phyloP scores from a whole-genome alignment of 2,113 vertebrate species.

The Anas platyrhynchos region DNA sequence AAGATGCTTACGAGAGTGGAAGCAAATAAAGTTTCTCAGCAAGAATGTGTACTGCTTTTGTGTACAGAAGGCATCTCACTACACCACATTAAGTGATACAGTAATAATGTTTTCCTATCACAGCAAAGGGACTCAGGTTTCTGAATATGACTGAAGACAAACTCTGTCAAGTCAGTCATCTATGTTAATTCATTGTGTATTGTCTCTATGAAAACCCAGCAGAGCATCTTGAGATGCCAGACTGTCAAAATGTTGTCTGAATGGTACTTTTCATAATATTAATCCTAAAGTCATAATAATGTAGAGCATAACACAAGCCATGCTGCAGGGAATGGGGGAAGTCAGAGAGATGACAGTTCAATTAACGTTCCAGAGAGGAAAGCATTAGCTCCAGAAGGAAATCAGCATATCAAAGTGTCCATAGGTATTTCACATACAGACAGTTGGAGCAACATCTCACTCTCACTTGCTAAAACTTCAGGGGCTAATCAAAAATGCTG shows the following conservation, averaged over 20 bases:
- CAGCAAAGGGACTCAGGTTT: neutral
- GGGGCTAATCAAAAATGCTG: neutral
- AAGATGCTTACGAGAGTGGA: neutral
- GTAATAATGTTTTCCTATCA: neutral
- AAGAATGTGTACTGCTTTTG: neutral
- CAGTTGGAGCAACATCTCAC: neutral
- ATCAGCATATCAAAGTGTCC: neutral
- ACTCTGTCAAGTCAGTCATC: neutral
- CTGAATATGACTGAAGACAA: neutral
- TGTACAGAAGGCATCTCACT: neutral
- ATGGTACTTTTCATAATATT: neutral
- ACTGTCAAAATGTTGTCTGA: neutral
- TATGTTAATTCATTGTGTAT: neutral
- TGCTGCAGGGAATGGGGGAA: neutral
- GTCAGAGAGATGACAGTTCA: neutral
- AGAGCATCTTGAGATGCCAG: neutral
- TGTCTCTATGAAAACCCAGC: neutral
- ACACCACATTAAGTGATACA: neutral
- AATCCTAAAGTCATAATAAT: neutral
- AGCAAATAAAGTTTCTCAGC: neutral
- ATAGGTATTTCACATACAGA: neutral
- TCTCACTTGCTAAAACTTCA: neutral
- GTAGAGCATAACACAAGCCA: neutral
- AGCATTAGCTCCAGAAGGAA: neutral
- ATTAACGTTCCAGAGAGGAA: neutral